Evolutionary conservation across 2,888 invertebrate species (phyloP), one percentile per base, ranked within the genome.

Genomic region (Ophioninae sp.): DNA sequence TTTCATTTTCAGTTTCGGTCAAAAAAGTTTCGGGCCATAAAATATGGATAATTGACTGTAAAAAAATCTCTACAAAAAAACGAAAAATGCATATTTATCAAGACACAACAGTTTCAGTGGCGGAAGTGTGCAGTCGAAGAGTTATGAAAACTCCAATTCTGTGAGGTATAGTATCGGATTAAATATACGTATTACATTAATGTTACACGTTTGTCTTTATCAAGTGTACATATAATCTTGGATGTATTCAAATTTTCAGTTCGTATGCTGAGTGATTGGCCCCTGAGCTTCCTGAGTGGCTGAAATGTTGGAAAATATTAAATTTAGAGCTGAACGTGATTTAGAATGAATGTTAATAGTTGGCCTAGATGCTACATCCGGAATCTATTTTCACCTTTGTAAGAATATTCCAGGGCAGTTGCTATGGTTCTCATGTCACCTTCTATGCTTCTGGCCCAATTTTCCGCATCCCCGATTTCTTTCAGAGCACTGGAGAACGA

Each of bases 381-480:
- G 17, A 7, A 7, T 0, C 44, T 6, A 64, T n/a, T 8, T 57
- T 79, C 85, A 93, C 93, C 96, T 94, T 97, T 97, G 92, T 99
- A 99, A 10, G 98, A 98, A 93, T 97, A 96, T 93, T 99, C 99
- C 85, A 99, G 94, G 23, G 99, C 98, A 87, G 96, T 96, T 7
- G 97, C 96, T 86, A 99, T 96, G 2, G 97, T 96, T 91, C 97
- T 96, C 96, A 99, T 98, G 92, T 99, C 99, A 83, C 96, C 96
- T 93, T 99, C 99, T 89, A 99, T 99, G 87, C 97, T 98, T 86
- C 97, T 95, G 0, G 99, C 98, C 99, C 99, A 99, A 92, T 99
- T 99, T 92, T 99, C 99, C 0, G 99, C 99, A 94, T 99, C 99
- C 0, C 99, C 99, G 77, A 99, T 96, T 94, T 99, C 99, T 95